Conservation (phyloP, 2,797 vertebrate species). For the Acropternis orthonyx region DNA sequence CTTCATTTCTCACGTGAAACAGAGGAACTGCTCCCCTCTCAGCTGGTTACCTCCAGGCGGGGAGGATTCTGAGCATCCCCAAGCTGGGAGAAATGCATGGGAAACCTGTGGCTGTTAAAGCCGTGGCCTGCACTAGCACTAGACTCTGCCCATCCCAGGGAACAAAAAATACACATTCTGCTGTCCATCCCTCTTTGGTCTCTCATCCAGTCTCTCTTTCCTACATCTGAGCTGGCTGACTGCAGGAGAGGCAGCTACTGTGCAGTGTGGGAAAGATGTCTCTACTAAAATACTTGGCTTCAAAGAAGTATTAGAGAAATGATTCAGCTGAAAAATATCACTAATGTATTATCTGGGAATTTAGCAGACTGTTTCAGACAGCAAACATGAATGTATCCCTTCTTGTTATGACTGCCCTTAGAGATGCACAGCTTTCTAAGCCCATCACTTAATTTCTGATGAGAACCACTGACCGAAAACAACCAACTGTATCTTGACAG, state of each 20-base stretch:
- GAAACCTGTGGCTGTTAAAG: neutral
- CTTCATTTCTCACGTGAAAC: neutral
- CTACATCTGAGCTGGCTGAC: neutral
- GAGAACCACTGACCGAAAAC: neutral
- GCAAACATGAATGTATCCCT: neutral
- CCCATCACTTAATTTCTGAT: neutral
- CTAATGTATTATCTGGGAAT: neutral
- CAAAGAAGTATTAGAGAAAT: neutral
- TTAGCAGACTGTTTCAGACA: neutral
- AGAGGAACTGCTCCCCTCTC: neutral
- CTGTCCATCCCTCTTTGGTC: neutral
- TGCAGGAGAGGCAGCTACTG: neutral
- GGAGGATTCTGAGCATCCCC: neutral
- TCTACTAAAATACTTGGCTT: neutral
- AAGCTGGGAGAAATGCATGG: rapidly evolving
- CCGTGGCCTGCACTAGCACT: neutral
- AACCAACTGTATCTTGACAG: neutral
- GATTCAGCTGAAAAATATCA: constrained; percentile 4
- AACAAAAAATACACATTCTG: neutral
- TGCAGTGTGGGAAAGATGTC: neutral
- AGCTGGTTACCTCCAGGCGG: neutral
- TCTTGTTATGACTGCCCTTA: neutral
- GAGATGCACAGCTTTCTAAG: neutral
- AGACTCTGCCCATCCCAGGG: neutral
- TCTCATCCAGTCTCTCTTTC: neutral